Conservation (phyloP, 2,113 vertebrate species). For the Arizona elegans region DNA sequence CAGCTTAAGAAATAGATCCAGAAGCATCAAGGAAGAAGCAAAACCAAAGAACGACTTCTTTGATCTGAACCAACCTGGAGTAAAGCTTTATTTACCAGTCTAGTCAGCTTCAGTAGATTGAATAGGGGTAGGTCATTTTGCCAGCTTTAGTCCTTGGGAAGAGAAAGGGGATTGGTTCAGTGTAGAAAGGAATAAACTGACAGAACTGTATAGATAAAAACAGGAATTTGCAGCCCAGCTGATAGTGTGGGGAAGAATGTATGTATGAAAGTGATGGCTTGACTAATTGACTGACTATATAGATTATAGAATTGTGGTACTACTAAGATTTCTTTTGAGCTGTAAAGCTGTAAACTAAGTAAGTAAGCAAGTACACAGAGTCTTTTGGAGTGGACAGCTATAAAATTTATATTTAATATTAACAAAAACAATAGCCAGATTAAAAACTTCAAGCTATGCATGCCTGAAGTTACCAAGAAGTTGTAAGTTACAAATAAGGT, state of each 20-base stretch:
- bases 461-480: neutral
- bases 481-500: neutral
- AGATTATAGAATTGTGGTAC: neutral
- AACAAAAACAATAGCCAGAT: neutral
- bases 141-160: neutral
- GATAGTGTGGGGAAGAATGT: neutral
- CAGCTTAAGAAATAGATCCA: neutral
- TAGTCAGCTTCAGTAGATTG: neutral
- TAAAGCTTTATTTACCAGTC: neutral
- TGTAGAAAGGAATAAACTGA: neutral
- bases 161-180: neutral
- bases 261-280: neutral
- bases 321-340: neutral
- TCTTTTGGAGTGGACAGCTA: neutral
- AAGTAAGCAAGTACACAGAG: neutral
- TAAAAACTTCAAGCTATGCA: neutral
- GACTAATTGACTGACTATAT: neutral
- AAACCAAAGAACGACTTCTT: neutral
- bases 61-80: neutral
- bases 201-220: neutral
- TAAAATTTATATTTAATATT: neutral
- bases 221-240: neutral
- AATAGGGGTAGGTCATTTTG: neutral
- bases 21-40: neutral
- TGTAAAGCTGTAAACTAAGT: neutral